A percentile compares a stretch with the other conserved stretches of the same genome.
phyloP scores from a whole-genome alignment of 2,113 vertebrate genomes.

The Myiagra hebetior region DNA sequence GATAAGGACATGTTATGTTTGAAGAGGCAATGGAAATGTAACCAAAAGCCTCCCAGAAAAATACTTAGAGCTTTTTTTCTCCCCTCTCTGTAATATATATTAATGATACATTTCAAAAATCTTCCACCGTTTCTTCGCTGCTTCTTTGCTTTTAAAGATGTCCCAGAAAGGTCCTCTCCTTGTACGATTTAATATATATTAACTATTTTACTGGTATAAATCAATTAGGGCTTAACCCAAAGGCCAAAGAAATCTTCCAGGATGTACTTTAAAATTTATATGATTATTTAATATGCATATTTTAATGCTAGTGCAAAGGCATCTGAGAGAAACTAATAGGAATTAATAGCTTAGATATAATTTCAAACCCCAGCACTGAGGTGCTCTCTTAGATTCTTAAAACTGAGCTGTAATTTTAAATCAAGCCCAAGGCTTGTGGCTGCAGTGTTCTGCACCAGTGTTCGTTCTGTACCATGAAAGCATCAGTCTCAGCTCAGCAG shows the following conservation, averaged over 20 bases:
- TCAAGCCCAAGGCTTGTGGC: not conserved
- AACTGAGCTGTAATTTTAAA: not conserved
- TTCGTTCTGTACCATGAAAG: not conserved
- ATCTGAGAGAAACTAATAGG: conserved; percentile 14
- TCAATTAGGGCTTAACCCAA: conserved; percentile 30
- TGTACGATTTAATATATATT: not conserved
- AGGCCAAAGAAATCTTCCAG: not conserved
- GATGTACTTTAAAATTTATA: conserved; percentile 3
- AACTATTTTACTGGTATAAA: not conserved
- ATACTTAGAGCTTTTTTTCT: not conserved
- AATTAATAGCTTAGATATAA: not conserved
- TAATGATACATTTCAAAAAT: not conserved
- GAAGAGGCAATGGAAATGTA: not conserved
- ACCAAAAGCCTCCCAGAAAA: not conserved
- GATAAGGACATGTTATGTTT: not conserved
- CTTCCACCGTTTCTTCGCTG: not conserved
- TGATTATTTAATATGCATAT: conserved; percentile 15
- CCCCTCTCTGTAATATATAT: not conserved
- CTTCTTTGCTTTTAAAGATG: not conserved
- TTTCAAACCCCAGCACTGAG: not conserved
- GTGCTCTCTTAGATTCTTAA: not conserved
- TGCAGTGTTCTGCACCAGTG: not conserved
- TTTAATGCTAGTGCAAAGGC: not conserved
- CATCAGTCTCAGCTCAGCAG: not conserved
- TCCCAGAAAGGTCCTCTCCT: not conserved